Percentiles rank a stretch among this genome's conserved stretches.
These are phyloP conservation scores for Oscheius sp. DNA, from an alignment of 2,888 invertebrate species.

Conservation along the genomic window DNA sequence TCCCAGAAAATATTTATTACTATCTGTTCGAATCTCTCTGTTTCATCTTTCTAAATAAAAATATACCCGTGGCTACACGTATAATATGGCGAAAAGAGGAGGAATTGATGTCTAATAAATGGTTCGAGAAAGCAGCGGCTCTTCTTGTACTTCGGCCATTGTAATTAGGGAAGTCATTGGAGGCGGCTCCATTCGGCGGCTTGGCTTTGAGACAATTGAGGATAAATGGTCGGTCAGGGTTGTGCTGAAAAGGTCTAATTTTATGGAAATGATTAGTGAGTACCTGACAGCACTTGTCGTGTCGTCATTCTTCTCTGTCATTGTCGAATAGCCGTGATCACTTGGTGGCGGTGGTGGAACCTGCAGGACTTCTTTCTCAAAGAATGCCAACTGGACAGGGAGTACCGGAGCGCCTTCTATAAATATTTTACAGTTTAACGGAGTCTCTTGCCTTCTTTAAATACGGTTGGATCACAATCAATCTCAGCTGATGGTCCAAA, in stretches of 20 bases:
- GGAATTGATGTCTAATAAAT: constrained; percentile 10
- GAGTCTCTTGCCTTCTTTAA: constrained; percentile 28
- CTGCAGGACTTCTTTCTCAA: constrained; percentile 79
- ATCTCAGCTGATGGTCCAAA: constrained; percentile 25
- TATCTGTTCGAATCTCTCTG: background rate
- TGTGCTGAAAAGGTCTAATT: too few species aligned
- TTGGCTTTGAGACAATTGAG: constrained; percentile 11
- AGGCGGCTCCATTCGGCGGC: background rate
- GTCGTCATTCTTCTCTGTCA: constrained; percentile 80
- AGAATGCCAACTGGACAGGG: constrained; percentile 52
- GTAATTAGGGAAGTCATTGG: constrained; percentile 28
- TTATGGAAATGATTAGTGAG: too few species aligned
- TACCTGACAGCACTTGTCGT: constrained; percentile 35
- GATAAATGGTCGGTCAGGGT: constrained; percentile 21
- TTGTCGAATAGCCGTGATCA: constrained; percentile 93
- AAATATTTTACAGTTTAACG: background rate
- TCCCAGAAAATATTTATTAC: constrained; percentile 10
- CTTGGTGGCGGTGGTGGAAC: constrained; percentile 67
- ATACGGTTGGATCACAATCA: constrained; percentile 25
- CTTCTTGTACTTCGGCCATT: constrained; percentile 31
- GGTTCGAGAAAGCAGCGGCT: constrained; percentile 4
- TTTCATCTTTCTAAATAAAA: background rate
- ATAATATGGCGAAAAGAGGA: background rate
- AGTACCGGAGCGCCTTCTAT: background rate
- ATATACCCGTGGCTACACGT: constrained; percentile 20